Evolutionary conservation across 2,113 vertebrate genomes (phyloP), one percentile per base, ranked within the genome.

Genomic region (Notothenia coriiceps): DNA sequence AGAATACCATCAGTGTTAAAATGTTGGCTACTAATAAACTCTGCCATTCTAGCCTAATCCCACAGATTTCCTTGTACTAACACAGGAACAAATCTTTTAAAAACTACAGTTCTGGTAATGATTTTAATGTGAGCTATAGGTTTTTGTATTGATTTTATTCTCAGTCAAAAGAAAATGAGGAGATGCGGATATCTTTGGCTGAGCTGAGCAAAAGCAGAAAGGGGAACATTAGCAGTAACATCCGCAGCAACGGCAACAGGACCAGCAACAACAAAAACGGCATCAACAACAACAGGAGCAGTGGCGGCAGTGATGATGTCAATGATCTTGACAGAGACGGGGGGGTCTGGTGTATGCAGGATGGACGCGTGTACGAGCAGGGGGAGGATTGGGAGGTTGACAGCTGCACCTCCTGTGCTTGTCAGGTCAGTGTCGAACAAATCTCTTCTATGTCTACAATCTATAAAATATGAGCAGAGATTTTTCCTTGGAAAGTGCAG

Each of bases 381-480:
- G 96, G 96, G 12, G 97, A 98, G 52, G 94, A 96, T 29, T 99
- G 98, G 98, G 96, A 97, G 68, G 95, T 97, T 76, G 98, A 99
- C 90, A 98, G 97, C 93, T 99, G 98, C 59, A 98, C 97, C 17
- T 95, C 95, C 22, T 99, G 98, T 20, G 93, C 93, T 64, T 99
- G 98, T 85, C 94, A 95, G 96, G 98, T 99, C 79, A 92, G 88
- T 10, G 20, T 55, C 71, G 49, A 70, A 76, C 63, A 60, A 17
- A 60, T 29, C 6, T 77, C 43, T 43, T 22, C 9, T 62, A 68
- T 40, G 35, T 40, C 35, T 47, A 10, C n/a, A 47, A 20, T 52
- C 22, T 25, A 47, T 40, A 4, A 57, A 33, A 70, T 55, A 54
- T 60, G 60, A 44, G 40, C 10, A 20, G 33, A 64, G 4, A 61